Evolutionary conservation across 1,140 invertebrate genomes (phyloP).

Genomic region (Stegodyphus mimosarum): DNA sequence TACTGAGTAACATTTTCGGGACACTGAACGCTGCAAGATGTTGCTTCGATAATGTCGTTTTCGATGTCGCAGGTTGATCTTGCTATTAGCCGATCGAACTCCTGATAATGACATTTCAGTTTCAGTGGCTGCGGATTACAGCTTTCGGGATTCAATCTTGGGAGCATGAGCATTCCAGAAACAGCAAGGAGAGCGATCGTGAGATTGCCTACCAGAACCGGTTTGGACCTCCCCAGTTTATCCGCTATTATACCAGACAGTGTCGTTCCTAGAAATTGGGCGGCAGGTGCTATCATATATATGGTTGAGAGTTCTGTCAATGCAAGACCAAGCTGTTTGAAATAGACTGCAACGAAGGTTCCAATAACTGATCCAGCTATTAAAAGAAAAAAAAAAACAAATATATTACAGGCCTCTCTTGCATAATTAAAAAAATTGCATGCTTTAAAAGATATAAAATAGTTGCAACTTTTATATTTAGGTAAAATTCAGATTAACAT

Average conservation of each 20-base stretch:
- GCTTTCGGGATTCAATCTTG: background rate
- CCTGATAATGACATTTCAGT: slow-evolving; percentile 22
- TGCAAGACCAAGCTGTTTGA: slow-evolving; percentile 27
- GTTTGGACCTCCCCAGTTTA: slow-evolving; percentile 42
- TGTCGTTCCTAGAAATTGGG: slow-evolving; percentile 20
- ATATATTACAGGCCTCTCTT: background rate
- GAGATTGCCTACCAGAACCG: slow-evolving; percentile 16
- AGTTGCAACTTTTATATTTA: no score
- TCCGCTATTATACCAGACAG: slow-evolving; percentile 27
- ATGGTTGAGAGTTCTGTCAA: slow-evolving; percentile 27
- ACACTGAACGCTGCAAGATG: slow-evolving; percentile 31
- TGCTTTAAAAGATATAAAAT: background rate
- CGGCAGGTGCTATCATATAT: slow-evolving; percentile 19
- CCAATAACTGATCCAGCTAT: slow-evolving; percentile 22
- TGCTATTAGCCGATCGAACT: slow-evolving; percentile 22
- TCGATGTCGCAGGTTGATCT: slow-evolving; percentile 22
- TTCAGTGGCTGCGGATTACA: slow-evolving; percentile 32
- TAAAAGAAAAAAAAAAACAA: background rate
- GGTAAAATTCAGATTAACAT: no score
- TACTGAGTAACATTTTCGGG: slow-evolving; percentile 40
- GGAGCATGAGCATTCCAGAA: slow-evolving; percentile 6
- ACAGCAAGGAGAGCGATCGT: background rate
- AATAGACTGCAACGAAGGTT: slow-evolving; percentile 33
- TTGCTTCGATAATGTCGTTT: slow-evolving; percentile 17
- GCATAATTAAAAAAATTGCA: background rate